Evolutionary conservation across 2,888 invertebrate species (phyloP).

Genomic region (Sphaerophoria rueppellii): DNA sequence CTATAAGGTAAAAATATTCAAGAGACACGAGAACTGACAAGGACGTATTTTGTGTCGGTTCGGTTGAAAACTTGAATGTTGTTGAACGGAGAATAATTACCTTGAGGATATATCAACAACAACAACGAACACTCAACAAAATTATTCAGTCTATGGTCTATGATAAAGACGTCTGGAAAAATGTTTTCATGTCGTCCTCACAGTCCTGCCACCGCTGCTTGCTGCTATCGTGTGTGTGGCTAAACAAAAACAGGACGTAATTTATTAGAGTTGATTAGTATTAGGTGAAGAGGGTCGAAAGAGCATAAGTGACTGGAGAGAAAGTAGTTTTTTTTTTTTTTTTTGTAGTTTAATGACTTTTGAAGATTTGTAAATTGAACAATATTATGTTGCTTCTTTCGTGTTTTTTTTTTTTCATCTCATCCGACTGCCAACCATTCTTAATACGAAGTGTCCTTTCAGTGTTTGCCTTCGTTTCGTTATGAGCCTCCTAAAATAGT

Average conservation of each 20-base stretch:
- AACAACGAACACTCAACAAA: neutral
- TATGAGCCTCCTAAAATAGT: too few species aligned
- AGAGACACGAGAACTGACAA: conserved; percentile 14
- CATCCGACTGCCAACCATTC: too few species aligned
- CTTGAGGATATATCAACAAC: conserved; percentile 8
- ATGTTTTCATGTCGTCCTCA: neutral
- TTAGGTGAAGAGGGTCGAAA: neutral
- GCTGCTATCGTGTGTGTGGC: neutral
- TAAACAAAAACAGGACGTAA: conserved; percentile 23
- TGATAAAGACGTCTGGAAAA: neutral
- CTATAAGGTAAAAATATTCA: too few species aligned
- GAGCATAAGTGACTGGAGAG: neutral
- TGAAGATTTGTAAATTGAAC: too few species aligned
- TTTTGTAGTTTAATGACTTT: too few species aligned
- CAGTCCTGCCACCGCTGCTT: too few species aligned
- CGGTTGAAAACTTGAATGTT: neutral
- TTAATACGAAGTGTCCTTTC: too few species aligned
- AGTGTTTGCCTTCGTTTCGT: too few species aligned
- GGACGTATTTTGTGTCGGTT: conserved; percentile 15
- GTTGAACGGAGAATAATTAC: neutral
- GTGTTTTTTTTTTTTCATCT: too few species aligned
- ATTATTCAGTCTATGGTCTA: neutral
- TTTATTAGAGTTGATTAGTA: conserved; percentile 25
- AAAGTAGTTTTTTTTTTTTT: too few species aligned
- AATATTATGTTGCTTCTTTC: too few species aligned